Conservation (phyloP, 2,113 vertebrate genomes). For the Nannobrachium achirus region DNA sequence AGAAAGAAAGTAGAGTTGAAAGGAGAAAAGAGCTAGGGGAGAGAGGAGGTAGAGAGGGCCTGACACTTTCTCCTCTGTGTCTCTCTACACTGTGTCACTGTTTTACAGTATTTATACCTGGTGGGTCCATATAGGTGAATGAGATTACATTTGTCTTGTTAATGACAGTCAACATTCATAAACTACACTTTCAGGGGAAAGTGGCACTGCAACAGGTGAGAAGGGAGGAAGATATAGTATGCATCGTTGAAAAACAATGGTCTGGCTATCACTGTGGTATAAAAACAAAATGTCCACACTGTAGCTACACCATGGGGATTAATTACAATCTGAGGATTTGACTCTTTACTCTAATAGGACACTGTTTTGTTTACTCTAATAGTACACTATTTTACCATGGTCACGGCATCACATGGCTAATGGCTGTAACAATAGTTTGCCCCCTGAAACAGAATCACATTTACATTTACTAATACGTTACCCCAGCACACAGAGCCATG, state of each 20-base stretch:
- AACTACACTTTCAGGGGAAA: conserved; percentile 24
- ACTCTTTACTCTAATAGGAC: no score
- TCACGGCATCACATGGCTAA: no score
- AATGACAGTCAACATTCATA: conserved; percentile 29
- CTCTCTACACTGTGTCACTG: conserved; percentile 2
- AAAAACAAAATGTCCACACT: no score
- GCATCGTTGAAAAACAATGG: background rate
- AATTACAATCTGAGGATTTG: no score
- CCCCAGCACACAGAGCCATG: background rate
- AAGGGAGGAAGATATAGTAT: background rate
- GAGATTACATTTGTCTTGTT: conserved; percentile 15
- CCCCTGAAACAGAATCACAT: conserved; percentile 1
- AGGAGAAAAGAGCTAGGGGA: background rate
- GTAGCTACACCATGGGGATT: no score
- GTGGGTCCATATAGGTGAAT: conserved; percentile 22
- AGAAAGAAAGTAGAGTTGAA: conserved; percentile 1
- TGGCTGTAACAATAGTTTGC: background rate
- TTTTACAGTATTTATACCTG: conserved; percentile 28
- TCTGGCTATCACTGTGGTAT: background rate
- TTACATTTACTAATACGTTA: no score
- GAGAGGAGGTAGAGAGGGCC: background rate
- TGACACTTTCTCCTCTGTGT: conserved; percentile 22
- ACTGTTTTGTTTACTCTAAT: no score
- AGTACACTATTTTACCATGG: no score
- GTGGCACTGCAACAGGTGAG: conserved; percentile 34